Base-by-base conservation (phyloP, 2,888 invertebrate species). In the Hyposoter dolosus region DNA sequence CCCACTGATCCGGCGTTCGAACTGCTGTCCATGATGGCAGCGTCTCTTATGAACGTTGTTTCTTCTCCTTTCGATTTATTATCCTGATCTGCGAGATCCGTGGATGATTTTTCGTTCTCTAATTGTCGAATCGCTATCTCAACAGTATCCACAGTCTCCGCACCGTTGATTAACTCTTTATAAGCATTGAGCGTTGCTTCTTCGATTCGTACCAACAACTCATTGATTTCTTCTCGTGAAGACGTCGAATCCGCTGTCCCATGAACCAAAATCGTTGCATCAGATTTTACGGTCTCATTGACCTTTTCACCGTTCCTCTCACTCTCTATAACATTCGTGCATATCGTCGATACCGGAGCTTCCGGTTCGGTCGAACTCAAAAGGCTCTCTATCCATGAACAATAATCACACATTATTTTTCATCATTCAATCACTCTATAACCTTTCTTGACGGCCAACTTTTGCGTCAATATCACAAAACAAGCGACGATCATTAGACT, bases 371-470 rank as follows among this genome's bases (percentile, higher is more conserved):
- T 71, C 35, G 66, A 66, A 32, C 32, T 40, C 45, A 89, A 78
- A 60, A 89, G 80, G 12, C 86, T 85, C 17, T 89, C 86, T 19
- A 90, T 88, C 91, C 91, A 91, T n/a, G 89, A 80, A 66, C 91
- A 92, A 84, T 92, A 92, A 76, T 92, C 92, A 47, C 91, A 92
- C 90, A 89, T 91, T 66, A 9, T 87, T 66, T 72, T 43, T 91
- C 53, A 9, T 19, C 53, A 12, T 43, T 3, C 3, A 17, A 10
- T 19, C 47, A 17, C 19, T 9, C n/a, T 45, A n/a, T 83, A 71
- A 71, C 45, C 35, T 56, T 71, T 63, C 63, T 12, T 63, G 32
- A 23, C 32, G 60, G 32, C 19, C 17, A 17, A 15, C 47, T 65
- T 19, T 3, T 40, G 35, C 15, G 40, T 65, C 50, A 66, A 50